Evolutionary conservation across 2,888 invertebrate species (phyloP).

Genomic region (Gnatocerus cornutus): DNA sequence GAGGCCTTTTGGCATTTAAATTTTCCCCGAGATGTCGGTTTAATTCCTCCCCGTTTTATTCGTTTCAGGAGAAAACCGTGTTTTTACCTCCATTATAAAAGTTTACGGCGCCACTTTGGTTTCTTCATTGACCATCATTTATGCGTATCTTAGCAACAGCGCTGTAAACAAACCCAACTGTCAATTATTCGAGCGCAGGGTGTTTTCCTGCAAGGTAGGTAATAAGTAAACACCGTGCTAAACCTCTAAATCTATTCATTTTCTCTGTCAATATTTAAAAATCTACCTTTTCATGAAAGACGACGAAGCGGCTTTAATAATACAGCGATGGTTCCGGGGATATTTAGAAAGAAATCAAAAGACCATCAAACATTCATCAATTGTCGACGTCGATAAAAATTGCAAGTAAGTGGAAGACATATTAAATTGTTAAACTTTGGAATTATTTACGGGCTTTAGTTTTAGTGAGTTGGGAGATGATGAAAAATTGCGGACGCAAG

Average conservation of each 20-base stretch:
- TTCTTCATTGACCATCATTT: conserved; percentile 33
- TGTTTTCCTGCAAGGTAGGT: conserved; percentile 23
- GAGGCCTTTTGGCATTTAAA: not conserved
- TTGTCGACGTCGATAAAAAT: not conserved
- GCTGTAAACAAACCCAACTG: conserved; percentile 32
- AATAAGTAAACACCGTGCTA: conserved; percentile 25
- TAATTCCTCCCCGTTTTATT: conserved; percentile 19
- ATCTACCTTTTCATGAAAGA: conserved; percentile 11
- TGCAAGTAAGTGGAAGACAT: conserved; percentile 15
- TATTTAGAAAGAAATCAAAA: conserved; percentile 9
- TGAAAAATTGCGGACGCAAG: conserved; percentile 5
- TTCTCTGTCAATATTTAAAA: conserved; percentile 27
- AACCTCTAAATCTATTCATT: conserved; percentile 24
- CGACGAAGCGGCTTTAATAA: conserved; percentile 11
- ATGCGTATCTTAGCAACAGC: conserved; percentile 30
- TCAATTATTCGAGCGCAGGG: conserved; percentile 27
- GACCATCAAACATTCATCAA: not conserved
- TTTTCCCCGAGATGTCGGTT: not conserved
- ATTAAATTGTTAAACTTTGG: conserved; percentile 2
- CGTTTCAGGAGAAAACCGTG: conserved; percentile 15
- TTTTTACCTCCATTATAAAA: conserved; percentile 17
- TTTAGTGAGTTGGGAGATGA: conserved; percentile 6
- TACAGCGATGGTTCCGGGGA: conserved; percentile 12
- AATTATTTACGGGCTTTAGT: not conserved
- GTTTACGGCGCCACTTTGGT: conserved; percentile 29